Evolutionary conservation across 2,888 invertebrate species (phyloP), one percentile per base, ranked within the genome.

Genomic region (Latrodectus hesperus): DNA sequence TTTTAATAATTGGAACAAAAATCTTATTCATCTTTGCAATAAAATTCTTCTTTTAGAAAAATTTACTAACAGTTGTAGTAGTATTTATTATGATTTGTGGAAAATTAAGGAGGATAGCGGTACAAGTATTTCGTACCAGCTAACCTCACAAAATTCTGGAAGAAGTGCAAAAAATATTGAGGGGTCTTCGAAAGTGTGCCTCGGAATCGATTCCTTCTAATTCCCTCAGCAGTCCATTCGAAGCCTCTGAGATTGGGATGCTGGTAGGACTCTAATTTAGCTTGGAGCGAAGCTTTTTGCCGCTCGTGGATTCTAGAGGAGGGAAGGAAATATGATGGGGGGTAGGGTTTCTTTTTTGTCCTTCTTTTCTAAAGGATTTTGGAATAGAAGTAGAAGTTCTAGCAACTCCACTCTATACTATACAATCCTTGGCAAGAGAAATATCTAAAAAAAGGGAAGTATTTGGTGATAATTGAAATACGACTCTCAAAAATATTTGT

Each of bases 201-300:
- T 82, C 74, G 87, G 78, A 88, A 88, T 88, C 87, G 87, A 88
- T 88, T 88, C 87, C 71, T 83, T 83, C 83, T 88, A 88, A 88
- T 88, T 88, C 87, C 83, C 83, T 88, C 82, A 83, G 82, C 73
- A 82, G 82, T 64, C 77, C 83, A 88, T 88, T 83, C 82, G 78
- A 68, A 71, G 82, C 78, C 73, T 88, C 82, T 52, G 77, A 88
- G 87, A 88, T 88, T 83, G 87, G 83, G 78, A 77, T 52, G 86
- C 81, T 81, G 68, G 82, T 74, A 78, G 77, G 70, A 78, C 78
- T 82, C 82, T 88, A 88, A 88, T 88, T 88, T 82, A 76, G 52
- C 84, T 65, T 60, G 64, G 68, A 77, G 60, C 49, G 77, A 75
- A 70, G 82, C 68, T 77, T 82, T 88, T 73, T 87, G 81, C 76